A percentile compares a stretch with the other conserved stretches of the same genome.
These are phyloP conservation scores for Omphaloscelis lunosa DNA, from an alignment of 2,888 invertebrate genomes.

Conservation along the genomic window DNA sequence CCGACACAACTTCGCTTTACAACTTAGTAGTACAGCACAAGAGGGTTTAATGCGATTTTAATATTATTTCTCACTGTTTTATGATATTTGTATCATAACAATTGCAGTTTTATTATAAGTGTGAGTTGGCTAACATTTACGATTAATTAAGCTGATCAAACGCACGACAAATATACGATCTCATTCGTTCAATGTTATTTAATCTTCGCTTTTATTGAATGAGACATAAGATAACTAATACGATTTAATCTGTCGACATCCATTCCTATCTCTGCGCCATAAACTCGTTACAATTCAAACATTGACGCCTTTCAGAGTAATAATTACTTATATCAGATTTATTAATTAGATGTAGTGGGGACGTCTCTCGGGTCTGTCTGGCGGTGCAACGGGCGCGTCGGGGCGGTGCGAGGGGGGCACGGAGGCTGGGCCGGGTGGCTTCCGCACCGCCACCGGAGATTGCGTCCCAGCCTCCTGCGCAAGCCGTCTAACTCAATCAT, in stretches of 20 bases:
- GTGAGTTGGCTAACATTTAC: constrained; percentile 23
- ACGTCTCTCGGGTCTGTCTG: constrained; percentile 69
- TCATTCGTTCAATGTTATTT: constrained; percentile 41
- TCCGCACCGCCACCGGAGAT: constrained; percentile 86
- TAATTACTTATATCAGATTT: constrained; percentile 69
- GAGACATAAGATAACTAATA: constrained; percentile 52
- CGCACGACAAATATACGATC: constrained; percentile 41
- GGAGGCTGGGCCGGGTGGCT: constrained; percentile 66
- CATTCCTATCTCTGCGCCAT: constrained; percentile 32
- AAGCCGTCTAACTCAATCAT: constrained; percentile 88
- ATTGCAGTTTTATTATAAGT: constrained; percentile 31
- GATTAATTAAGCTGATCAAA: constrained; percentile 54
- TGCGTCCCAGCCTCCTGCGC: constrained; percentile 87
- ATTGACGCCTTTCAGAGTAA: constrained; percentile 53
- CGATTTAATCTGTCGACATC: constrained; percentile 45
- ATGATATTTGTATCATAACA: constrained; percentile 14
- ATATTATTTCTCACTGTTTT: constrained; percentile 45
- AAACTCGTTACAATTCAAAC: constrained; percentile 42
- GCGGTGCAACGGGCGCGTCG: constrained; percentile 69
- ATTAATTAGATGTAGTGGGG: constrained; percentile 71
- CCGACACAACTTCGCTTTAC: constrained; percentile 64
- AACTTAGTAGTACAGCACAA: constrained; percentile 56
- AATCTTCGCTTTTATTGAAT: constrained; percentile 43
- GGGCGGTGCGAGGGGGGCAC: constrained; percentile 15
- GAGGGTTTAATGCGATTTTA: constrained; percentile 50